Base-by-base conservation (phyloP, 2,113 vertebrate genomes). In the Lepus europaeus region DNA sequence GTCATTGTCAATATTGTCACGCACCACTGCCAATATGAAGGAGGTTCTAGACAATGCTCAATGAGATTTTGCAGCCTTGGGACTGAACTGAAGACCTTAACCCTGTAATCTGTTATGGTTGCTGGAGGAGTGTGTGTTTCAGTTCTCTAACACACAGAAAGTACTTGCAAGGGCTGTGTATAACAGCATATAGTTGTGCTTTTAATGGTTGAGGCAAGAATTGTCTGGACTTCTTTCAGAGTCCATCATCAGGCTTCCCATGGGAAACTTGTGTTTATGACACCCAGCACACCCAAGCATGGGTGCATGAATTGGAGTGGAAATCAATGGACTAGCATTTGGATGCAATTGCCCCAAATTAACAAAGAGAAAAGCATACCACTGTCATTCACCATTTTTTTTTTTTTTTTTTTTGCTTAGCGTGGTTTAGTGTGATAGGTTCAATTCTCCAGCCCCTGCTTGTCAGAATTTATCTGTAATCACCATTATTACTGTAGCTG, bases 311-410 rank as follows among this genome's bases (percentile, higher is more conserved):
- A 98, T 95, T 95, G 96, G 90, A 97, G 97, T 93, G 97, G 97
- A 98, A 98, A 98, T 98, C 98, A 98, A 95, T 97, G 97, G 97
- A 96, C 97, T 95, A 96, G 90, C 95, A 97, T 98, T 98, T 97
- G 96, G 97, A 97, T 97, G 97, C 98, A 98, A 97, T 98, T 98
- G 98, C 96, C 85, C 76, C 97, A 97, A 97, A 98, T 98, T 97
- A 98, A 97, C 96, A 78, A 96, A 97, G 95, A 97, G 97, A 95
- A 93, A 96, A 86, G 97, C 97, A 94, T 97, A 98, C 97, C 97
- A 95, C 98, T 98, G 94, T 97, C 97, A 98, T 98, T 98, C 97
- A 94, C 87, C 0, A 6, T 56, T 36, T 36, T 87, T 97, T 98
- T 92, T 98, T 97, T 97, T 97, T 88, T 96, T 95, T 93, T 95